These are phyloP conservation scores for Halcyon badia DNA, from an alignment of 2,797 vertebrate species.

Conservation along the genomic window DNA sequence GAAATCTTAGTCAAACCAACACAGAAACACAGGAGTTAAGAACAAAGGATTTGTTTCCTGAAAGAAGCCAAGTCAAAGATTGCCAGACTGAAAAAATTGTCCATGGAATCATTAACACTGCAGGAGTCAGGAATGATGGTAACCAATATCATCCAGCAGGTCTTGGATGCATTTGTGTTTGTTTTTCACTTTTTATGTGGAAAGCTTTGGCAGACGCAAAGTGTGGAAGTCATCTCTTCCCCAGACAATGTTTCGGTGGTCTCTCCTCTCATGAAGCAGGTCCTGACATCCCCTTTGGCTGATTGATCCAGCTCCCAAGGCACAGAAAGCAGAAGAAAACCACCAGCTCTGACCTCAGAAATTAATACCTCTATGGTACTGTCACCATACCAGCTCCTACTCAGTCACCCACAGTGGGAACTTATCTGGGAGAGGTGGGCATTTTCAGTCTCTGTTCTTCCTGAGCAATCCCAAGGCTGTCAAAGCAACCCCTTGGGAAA, in stretches of 20 bases:
- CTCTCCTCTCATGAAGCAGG: neutral
- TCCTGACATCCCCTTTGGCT: neutral
- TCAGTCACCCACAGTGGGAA: neutral
- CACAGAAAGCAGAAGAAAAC: neutral
- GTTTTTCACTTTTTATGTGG: neutral
- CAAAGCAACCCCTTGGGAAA: neutral
- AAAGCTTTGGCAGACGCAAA: neutral
- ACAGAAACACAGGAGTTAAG: constrained; percentile 55
- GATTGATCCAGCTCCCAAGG: neutral
- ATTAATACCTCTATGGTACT: neutral
- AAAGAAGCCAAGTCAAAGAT: constrained; percentile 36
- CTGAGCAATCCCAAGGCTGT: neutral
- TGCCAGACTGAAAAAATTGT: constrained; percentile 11
- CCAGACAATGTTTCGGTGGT: neutral
- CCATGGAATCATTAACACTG: constrained; percentile 4
- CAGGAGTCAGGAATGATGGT: neutral
- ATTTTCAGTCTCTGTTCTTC: neutral
- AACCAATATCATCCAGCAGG: neutral
- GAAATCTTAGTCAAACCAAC: constrained; percentile 41
- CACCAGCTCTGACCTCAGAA: neutral
- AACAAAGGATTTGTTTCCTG: constrained; percentile 47
- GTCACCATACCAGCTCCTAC: neutral
- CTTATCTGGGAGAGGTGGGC: neutral
- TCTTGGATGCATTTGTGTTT: neutral
- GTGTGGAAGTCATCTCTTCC: neutral